Evolutionary conservation across 2,797 vertebrate species (phyloP), one percentile per base, ranked within the genome.

Genomic region (Labeo calbasu): DNA sequence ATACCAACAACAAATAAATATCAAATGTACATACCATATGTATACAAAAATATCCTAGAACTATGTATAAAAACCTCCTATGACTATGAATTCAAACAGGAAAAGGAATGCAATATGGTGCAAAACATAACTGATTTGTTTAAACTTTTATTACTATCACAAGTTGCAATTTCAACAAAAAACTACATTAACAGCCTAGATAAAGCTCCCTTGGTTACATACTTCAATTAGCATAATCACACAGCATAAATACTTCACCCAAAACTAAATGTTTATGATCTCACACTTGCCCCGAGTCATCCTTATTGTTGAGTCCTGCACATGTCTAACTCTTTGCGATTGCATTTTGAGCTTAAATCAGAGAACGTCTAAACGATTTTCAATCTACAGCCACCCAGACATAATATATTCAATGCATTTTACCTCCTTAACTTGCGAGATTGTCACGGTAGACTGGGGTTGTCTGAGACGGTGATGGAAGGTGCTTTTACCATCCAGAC

Each of bases 381-480:
- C 43, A 51, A 59, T 23, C 48, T 32, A 46, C 11, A 25, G 23
- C 12, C 10, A n/a, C 14, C 70, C n/a, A 40, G 51, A 51, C 46
- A 23, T 51, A 36, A 78, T 76, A 61, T 57, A 82, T 81, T 61
- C 51, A 46, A 66, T 21, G 32, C 48, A 40, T 14, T 78, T 81
- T 73, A 40, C 68, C 57, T 63, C 83, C 77, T 85, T 61, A 63
- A 65, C 79, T 51, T 71, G 68, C 12, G 2, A 25, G 66, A 25
- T 73, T 46, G 32, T 72, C 81, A 57, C 28, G 51, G 53, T 59
- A 28, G 72, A 68, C 68, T 25, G n/a, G 61, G 28, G 25, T 51
- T 70, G 69, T 85, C 85, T 50, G 68, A 57, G 84, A 70, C 77
- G 17, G 73, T 85, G 88, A 87, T 84, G 80, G 79, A 89, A 69